Conservation (phyloP, 2,797 vertebrate species). For the Babyrousa celebensis region DNA sequence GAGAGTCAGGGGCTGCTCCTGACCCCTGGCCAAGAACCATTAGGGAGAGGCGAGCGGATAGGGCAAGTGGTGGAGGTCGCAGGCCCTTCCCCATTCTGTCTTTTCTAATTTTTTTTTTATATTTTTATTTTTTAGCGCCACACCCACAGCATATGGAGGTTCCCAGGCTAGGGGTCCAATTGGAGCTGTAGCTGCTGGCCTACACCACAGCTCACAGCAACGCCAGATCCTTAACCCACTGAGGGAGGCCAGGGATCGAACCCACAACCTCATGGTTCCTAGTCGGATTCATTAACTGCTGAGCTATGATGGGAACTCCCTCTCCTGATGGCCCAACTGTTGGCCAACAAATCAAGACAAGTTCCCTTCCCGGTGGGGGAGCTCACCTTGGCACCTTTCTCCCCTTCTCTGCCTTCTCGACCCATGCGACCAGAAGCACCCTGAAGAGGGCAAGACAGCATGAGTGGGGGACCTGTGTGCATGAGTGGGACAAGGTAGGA, state of each 20-base stretch:
- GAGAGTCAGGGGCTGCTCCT: neutral
- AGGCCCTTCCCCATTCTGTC: neutral
- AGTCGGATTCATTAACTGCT: no score
- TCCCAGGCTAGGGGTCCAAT: no score
- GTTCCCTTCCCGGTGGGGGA: neutral
- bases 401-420: slow-evolving; percentile 94
- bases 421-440: slow-evolving; percentile 92
- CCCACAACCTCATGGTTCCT: no score
- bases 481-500: neutral
- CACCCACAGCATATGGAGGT: no score
- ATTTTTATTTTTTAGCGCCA: no score
- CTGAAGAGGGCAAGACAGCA: slow-evolving; percentile 86
- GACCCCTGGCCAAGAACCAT: neutral
- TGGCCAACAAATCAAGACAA: neutral
- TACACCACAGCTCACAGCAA: no score
- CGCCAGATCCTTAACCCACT: no score
- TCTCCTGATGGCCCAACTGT: neutral
- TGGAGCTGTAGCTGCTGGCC: no score
- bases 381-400: slow-evolving; percentile 94
- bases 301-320: no score
- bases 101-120: no score
- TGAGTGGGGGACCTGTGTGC: neutral
- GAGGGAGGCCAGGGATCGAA: no score
- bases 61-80: neutral
- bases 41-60: neutral